phyloP scores from a whole-genome alignment of 2,113 vertebrate genomes.

The Gila orcuttii region DNA sequence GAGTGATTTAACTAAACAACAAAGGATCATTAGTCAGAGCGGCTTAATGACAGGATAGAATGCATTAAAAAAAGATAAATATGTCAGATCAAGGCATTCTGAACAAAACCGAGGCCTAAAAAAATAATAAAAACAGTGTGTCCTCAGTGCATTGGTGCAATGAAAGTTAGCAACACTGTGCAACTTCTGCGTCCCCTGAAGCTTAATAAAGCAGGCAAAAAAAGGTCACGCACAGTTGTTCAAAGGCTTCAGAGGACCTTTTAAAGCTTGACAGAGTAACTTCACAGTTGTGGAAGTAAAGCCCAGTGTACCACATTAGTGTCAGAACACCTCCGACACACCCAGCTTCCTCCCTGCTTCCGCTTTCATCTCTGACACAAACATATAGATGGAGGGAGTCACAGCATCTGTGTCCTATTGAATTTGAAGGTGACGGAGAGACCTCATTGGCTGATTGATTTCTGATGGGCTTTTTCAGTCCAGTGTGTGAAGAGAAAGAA shows the following conservation, averaged over 20 bases:
- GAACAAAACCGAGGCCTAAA: conserved; percentile 18
- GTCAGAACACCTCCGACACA: conserved; percentile 71
- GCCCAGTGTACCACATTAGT: conserved; percentile 80
- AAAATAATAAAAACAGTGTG: conserved; percentile 38
- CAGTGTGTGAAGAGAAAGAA: conserved; percentile 64
- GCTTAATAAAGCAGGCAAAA: conserved; percentile 60
- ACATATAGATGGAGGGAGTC: conserved; percentile 71
- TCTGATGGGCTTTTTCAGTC: conserved; percentile 65
- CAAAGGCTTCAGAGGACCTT: conserved; percentile 78
- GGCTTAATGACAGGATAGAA: conserved; percentile 36
- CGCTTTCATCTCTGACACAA: conserved; percentile 83
- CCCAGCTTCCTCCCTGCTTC: conserved; percentile 70
- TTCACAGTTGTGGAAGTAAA: conserved; percentile 82
- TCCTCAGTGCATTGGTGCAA: conserved; percentile 32
- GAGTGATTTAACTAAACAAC: conserved; percentile 43
- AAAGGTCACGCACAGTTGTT: conserved; percentile 69
- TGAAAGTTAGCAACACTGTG: conserved; percentile 51
- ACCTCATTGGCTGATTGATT: conserved; percentile 62
- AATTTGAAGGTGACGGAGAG: conserved; percentile 71
- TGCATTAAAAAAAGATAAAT: conserved; percentile 39
- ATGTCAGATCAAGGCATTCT: conserved; percentile 45
- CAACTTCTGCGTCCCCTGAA: conserved; percentile 64
- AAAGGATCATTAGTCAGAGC: conserved; percentile 39
- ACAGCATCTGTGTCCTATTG: conserved; percentile 68
- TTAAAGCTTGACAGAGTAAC: conserved; percentile 78